Evolutionary conservation across 2,888 invertebrate species (phyloP).

Genomic region (Colostygia pectinataria): DNA sequence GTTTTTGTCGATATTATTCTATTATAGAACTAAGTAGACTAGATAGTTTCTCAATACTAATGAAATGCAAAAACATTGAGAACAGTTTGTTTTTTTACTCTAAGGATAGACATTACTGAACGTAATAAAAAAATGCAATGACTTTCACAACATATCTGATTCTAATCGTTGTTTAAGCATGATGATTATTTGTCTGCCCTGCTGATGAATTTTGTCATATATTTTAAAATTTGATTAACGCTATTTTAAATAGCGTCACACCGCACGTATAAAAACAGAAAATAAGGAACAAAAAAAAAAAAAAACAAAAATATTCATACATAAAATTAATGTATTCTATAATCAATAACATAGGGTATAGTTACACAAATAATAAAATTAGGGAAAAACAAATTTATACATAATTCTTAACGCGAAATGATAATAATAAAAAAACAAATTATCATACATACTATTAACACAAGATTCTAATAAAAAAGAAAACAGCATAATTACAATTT

Average conservation of each 20-base stretch:
- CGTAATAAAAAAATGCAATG: too few relatives aligned
- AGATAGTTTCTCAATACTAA: too few relatives aligned
- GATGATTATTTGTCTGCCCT: too few relatives aligned
- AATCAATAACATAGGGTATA: conserved; percentile 81
- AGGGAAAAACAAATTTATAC: conserved; percentile 82
- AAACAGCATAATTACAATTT: conserved; percentile 79
- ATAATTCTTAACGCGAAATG: conserved; percentile 79
- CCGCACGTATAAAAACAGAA: conserved; percentile 35
- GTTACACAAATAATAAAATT: conserved; percentile 82
- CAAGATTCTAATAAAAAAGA: conserved; percentile 68
- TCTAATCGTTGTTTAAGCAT: too few relatives aligned
- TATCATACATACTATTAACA: conserved; percentile 77
- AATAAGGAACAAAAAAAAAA: conserved; percentile 58
- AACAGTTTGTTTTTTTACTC: too few relatives aligned
- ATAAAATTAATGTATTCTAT: conserved; percentile 83
- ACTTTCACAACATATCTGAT: too few relatives aligned
- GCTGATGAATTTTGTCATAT: too few relatives aligned
- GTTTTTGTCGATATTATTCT: too few relatives aligned
- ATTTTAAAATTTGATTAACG: neutral
- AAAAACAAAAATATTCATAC: conserved; percentile 72
- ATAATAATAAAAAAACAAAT: conserved; percentile 74
- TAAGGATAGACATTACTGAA: too few relatives aligned
- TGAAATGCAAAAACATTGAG: too few relatives aligned
- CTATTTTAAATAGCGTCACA: neutral
- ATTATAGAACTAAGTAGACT: too few relatives aligned